These are phyloP conservation scores for Melanotaenia nigrans DNA, from an alignment of 2,797 vertebrate genomes.

Conservation along the genomic window DNA sequence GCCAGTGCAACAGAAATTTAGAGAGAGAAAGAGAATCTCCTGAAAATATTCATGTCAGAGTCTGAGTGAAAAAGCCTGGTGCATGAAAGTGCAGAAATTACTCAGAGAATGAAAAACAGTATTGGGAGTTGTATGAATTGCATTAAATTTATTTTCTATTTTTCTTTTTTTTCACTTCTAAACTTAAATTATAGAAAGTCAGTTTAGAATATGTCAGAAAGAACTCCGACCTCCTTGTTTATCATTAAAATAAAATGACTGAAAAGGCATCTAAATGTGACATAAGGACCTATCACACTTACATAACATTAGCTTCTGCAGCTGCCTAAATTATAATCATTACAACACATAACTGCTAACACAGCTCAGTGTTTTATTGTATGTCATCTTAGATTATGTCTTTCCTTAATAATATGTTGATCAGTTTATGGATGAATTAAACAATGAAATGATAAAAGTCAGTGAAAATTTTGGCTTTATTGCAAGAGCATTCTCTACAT, in stretches of 20 bases:
- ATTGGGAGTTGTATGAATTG: background rate
- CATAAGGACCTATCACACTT: background rate
- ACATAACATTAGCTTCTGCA: background rate
- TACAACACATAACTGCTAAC: background rate
- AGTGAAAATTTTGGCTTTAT: constrained; percentile 74
- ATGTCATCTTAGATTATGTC: background rate
- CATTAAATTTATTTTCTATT: background rate
- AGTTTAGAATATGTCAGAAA: background rate
- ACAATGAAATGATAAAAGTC: constrained; percentile 16
- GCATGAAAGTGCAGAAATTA: background rate
- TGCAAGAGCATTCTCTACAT: constrained; percentile 59
- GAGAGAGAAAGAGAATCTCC: background rate
- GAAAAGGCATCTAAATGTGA: background rate
- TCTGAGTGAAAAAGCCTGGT: background rate
- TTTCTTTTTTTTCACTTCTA: background rate
- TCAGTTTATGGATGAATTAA: background rate
- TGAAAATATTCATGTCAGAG: background rate
- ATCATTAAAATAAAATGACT: background rate
- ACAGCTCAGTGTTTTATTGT: background rate
- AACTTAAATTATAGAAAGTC: background rate
- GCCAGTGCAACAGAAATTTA: background rate
- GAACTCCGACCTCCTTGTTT: background rate
- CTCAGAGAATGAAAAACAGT: background rate
- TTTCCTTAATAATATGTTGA: background rate
- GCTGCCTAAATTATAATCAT: background rate